A percentile compares a stretch with the other conserved stretches of the same genome.
phyloP scores from a whole-genome alignment of 1,140 invertebrate genomes.

The Capitella teleta region DNA sequence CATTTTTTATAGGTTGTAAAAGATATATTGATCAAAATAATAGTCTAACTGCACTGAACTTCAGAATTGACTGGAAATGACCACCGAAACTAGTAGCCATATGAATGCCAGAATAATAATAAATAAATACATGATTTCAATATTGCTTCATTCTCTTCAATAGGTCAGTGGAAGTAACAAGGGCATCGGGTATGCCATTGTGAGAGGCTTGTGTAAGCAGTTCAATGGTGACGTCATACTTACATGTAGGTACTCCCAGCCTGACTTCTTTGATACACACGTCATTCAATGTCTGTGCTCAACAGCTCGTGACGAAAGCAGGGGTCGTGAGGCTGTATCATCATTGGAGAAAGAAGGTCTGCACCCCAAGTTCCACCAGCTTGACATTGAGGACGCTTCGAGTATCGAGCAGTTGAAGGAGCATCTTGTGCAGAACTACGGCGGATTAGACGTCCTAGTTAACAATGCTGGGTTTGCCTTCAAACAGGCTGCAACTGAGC shows the following conservation, averaged over 20 bases:
- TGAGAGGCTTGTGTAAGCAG: constrained; percentile 52
- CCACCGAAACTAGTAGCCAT: too few relatives aligned
- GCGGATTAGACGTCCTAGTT: constrained; percentile 65
- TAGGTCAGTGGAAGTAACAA: constrained; percentile 67
- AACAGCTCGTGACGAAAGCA: constrained; percentile 47
- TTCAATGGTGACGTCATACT: constrained; percentile 54
- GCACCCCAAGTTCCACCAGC: constrained; percentile 53
- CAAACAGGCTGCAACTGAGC: constrained; percentile 53
- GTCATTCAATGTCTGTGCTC: too few relatives aligned
- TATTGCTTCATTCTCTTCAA: too few relatives aligned
- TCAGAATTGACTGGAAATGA: too few relatives aligned
- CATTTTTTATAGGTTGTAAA: too few relatives aligned
- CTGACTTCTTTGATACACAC: too few relatives aligned
- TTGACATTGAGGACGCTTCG: constrained; percentile 53
- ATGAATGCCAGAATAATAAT: too few relatives aligned
- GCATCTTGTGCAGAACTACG: constrained; percentile 54
- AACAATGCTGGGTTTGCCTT: constrained; percentile 78
- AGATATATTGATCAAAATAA: too few relatives aligned
- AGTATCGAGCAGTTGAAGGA: constrained; percentile 51
- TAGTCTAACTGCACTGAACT: too few relatives aligned
- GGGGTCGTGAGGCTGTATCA: constrained; percentile 50
- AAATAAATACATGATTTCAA: too few relatives aligned
- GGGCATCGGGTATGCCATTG: constrained; percentile 61
- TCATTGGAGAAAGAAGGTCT: constrained; percentile 45
- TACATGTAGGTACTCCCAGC: constrained; percentile 47